phyloP scores from a whole-genome alignment of 2,888 invertebrate genomes.

The Cecidostiba fungosa region DNA sequence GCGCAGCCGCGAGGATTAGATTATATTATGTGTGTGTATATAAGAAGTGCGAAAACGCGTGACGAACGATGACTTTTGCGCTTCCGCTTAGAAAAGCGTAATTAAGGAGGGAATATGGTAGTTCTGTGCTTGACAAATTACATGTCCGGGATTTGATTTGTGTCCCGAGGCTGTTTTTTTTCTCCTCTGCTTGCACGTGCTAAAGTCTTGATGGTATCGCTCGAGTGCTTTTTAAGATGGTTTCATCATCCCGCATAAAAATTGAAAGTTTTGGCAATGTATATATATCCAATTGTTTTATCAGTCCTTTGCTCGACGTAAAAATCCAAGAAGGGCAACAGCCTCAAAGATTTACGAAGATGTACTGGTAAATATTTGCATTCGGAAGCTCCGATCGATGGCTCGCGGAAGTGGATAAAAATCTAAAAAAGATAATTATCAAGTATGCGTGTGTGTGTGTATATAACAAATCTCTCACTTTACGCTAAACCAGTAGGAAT shows the following conservation, averaged over 20 bases:
- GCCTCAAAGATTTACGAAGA: neutral
- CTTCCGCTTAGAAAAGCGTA: conserved; percentile 56
- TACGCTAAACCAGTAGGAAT: conserved; percentile 21
- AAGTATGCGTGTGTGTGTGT: neutral
- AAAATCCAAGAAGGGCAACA: neutral
- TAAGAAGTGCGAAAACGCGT: conserved; percentile 25
- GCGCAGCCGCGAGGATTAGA: conserved; percentile 29
- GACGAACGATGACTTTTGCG: conserved; percentile 61
- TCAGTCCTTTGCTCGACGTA: neutral
- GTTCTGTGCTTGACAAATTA: conserved; percentile 55
- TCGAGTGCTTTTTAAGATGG: neutral
- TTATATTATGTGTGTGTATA: conserved; percentile 3
- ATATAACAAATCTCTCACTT: conserved; percentile 39
- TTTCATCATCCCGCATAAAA: neutral
- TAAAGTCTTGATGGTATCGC: conserved; percentile 34
- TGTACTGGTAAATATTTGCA: too few species aligned
- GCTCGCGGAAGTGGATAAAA: conserved; percentile 6
- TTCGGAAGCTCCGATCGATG: neutral
- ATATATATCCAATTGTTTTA: too few species aligned
- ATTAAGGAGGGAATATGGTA: conserved; percentile 48
- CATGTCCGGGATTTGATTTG: conserved; percentile 56
- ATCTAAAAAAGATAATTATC: conserved; percentile 48
- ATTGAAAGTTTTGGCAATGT: neutral
- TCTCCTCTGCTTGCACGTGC: neutral
- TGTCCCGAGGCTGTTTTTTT: conserved; percentile 22